Conservation (phyloP, 2,113 vertebrate species). For the Edolisoma coerulescens region DNA sequence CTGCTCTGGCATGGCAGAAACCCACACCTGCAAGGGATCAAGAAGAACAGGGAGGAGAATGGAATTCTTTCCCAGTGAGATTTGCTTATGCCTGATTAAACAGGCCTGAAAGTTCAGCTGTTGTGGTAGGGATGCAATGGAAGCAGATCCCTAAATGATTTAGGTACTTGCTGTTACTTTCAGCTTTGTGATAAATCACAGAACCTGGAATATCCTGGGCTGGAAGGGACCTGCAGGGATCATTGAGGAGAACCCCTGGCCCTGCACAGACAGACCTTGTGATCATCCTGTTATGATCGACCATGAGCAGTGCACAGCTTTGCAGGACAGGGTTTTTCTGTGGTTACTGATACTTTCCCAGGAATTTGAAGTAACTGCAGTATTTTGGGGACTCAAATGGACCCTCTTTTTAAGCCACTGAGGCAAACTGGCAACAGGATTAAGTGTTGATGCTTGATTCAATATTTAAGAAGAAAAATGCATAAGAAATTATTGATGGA, state of each 20-base stretch:
- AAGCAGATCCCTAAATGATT: neutral
- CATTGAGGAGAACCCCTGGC: rapidly evolving
- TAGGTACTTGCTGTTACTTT: neutral
- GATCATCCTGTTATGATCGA: neutral
- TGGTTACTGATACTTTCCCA: neutral
- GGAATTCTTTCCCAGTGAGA: neutral
- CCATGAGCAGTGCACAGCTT: neutral
- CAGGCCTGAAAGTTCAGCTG: neutral
- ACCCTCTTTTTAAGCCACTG: neutral
- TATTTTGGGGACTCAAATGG: neutral
- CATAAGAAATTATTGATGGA: neutral
- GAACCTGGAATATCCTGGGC: rapidly evolving
- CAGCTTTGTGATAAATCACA: neutral
- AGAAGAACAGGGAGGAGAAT: neutral
- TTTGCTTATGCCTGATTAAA: neutral
- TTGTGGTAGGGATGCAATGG: neutral
- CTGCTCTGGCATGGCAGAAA: neutral
- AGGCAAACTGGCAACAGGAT: neutral
- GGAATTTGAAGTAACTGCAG: neutral
- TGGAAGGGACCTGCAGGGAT: neutral
- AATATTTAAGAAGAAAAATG: constrained; percentile 12
- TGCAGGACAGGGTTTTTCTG: neutral
- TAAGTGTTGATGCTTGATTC: neutral
- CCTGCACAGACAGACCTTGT: neutral
- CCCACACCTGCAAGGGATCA: rapidly evolving